A percentile compares a stretch with the other conserved stretches of the same genome.
Evolutionary conservation across 1,140 invertebrate genomes (phyloP).

Genomic region (Semibalanus balanoides): DNA sequence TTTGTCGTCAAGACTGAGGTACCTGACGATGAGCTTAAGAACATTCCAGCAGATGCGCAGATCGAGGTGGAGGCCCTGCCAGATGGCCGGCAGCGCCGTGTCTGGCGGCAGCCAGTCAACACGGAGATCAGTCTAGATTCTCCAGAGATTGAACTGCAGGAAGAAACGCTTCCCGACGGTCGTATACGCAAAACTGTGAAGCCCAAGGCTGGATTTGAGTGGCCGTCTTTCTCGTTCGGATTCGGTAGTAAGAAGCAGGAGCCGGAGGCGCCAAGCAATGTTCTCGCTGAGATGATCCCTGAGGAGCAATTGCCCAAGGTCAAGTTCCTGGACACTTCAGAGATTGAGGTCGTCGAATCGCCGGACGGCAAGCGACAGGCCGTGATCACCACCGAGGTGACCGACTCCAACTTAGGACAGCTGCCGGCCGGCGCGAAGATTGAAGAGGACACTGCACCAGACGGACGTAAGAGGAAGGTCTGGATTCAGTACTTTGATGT

Average conservation of each 20-base stretch:
- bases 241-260: neutral
- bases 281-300: neutral
- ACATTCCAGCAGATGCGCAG: neutral
- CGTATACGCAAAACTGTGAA: neutral
- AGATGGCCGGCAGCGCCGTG: neutral
- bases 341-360: neutral
- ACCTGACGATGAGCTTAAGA: neutral
- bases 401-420: neutral
- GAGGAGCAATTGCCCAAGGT: neutral
- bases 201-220: neutral
- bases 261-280: neutral
- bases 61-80: neutral
- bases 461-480: neutral
- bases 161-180: neutral
- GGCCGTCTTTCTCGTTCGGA: neutral
- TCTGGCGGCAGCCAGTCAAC: neutral
- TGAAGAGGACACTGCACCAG: neutral
- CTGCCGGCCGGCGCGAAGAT: neutral
- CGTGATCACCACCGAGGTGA: neutral
- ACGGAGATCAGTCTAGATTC: neutral
- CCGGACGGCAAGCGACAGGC: neutral
- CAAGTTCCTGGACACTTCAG: neutral
- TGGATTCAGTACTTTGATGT: constrained; percentile 1
- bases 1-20: neutral
- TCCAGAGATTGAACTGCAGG: neutral